Evolutionary conservation across 2,888 invertebrate species (phyloP), one percentile per base, ranked within the genome.

Genomic region (Homarus gammarus): DNA sequence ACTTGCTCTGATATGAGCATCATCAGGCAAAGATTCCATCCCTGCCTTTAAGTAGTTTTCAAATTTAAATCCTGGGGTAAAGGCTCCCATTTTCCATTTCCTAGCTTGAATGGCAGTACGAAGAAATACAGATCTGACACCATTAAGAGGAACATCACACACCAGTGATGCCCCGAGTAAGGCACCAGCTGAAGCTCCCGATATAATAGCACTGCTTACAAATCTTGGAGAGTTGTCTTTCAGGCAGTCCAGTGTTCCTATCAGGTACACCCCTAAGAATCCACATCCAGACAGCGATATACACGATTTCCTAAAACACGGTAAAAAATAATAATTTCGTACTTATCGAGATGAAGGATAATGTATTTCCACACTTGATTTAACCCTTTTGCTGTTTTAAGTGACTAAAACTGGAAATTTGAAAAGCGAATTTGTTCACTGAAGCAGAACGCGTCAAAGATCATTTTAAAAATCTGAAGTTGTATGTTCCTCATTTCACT

Each of bases 281-380:
- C 92, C 92, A 84, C 90, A 90, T 15, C 92, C 92, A 51, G 92
- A 64, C 75, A 92, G 89, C 36, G 92, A 90, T 49, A 92, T 51
- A 51, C 82, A 77, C 70, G 56, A 3, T 18, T 86, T 81, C 90
- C 86, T 82, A 87, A 64, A 87, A 87, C 38, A 79, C 36, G 73
- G n/a, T 33, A 56, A 18, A 73, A 44, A 40, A 15, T 18, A n/a
- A n/a, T n/a, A 49, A 77, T 49, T 77, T 49, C 49, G 75, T 75
- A 75, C 40, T 6, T 18, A 40, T 27, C 18, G 38, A 18, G 38
- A n/a, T 10, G 73, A n/a, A 73, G 5, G 12, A n/a, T n/a, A n/a
- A n/a, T n/a, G n/a, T n/a, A n/a, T n/a, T n/a, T n/a, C n/a, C n/a
- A n/a, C n/a, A n/a, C n/a, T n/a, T n/a, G n/a, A n/a, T n/a, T n/a